Evolutionary conservation across 2,797 vertebrate genomes (phyloP).

Genomic region (Spinus olivaceus): DNA sequence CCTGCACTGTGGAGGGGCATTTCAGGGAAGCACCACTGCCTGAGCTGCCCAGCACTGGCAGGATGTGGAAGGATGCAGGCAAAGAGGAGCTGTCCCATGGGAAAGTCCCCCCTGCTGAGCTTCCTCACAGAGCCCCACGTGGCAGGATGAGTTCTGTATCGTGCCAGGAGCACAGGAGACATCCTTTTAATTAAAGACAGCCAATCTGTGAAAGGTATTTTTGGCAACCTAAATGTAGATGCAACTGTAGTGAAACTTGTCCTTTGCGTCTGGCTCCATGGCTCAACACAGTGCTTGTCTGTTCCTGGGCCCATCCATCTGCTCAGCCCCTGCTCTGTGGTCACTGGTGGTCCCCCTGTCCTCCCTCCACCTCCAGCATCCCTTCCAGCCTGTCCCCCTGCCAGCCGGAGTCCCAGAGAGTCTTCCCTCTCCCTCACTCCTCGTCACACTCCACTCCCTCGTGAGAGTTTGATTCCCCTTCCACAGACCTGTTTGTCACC

Average conservation of each 20-base stretch:
- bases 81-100: background rate
- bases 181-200: conserved; percentile 55
- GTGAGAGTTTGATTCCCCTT: conserved; percentile 30
- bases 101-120: background rate
- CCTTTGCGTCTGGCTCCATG: background rate
- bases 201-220: conserved; percentile 50
- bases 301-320: background rate
- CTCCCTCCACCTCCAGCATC: background rate
- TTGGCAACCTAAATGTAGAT: conserved; percentile 44
- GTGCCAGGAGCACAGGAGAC: conserved; percentile 15
- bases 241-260: conserved; percentile 36
- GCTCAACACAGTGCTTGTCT: background rate
- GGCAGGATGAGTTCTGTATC: background rate
- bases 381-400: background rate
- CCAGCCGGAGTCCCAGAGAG: conserved; percentile 4
- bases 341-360: background rate
- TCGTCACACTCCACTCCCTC: conserved; percentile 10
- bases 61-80: background rate
- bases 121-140: background rate
- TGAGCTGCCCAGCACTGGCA: background rate
- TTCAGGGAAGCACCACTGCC: background rate
- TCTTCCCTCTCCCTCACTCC: conserved; percentile 27
- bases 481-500: conserved; percentile 53
- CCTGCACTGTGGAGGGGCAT: background rate
- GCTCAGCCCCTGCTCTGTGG: background rate